Conservation (phyloP, 2,888 invertebrate species). For the Endomychus coccineus region DNA sequence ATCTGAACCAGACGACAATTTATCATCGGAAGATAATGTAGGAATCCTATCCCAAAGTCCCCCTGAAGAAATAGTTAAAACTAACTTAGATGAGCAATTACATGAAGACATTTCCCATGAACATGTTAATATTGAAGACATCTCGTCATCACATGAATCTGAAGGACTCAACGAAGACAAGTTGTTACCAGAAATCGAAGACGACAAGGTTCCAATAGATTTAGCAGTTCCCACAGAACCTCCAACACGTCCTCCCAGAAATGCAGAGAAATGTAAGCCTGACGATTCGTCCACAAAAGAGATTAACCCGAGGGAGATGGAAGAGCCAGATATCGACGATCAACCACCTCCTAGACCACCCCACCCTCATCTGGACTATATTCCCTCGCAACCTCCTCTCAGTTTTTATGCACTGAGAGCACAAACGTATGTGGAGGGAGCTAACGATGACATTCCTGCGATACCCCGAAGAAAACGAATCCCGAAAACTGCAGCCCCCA, state of each 20-base stretch:
- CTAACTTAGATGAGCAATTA: neutral
- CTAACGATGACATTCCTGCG: constrained; percentile 38
- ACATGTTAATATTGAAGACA: neutral
- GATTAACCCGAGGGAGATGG: constrained; percentile 16
- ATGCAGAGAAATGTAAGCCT: constrained; percentile 16
- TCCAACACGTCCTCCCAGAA: constrained; percentile 38
- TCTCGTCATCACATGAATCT: too few relatives aligned
- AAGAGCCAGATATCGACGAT: constrained; percentile 34
- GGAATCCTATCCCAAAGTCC: too few relatives aligned
- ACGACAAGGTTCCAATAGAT: neutral
- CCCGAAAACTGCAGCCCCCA: constrained; percentile 27
- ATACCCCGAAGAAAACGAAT: constrained; percentile 48
- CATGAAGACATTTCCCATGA: neutral
- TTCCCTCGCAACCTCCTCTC: constrained; percentile 42
- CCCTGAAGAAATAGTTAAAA: neutral
- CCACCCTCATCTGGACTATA: constrained; percentile 38
- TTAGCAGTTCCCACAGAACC: neutral
- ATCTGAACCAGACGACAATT: too few relatives aligned
- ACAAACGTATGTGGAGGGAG: constrained; percentile 34
- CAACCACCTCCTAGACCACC: constrained; percentile 39
- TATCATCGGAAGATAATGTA: too few relatives aligned
- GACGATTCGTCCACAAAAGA: constrained; percentile 8
- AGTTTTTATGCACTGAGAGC: constrained; percentile 40
- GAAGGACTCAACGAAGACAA: neutral
- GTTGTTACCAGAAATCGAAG: neutral